These are phyloP conservation scores for Oostethus manadensis DNA, from an alignment of 2,113 vertebrate species.

Conservation along the genomic window DNA sequence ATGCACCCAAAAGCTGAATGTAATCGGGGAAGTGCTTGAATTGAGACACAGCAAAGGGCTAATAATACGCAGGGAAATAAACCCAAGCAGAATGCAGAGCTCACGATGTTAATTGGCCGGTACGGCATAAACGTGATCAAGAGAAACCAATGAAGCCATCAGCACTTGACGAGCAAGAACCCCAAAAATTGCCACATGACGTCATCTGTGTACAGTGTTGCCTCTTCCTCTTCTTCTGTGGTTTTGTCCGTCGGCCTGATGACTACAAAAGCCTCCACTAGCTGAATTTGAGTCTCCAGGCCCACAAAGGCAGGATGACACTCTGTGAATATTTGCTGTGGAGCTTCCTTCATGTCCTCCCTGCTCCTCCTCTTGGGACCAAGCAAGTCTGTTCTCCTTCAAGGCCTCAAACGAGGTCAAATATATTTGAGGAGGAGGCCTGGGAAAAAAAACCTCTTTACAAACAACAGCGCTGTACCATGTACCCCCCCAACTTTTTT, in stretches of 20 bases:
- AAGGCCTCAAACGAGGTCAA: slow-evolving; percentile 57
- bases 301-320: slow-evolving; percentile 21
- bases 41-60: no score
- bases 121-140: no score
- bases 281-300: slow-evolving; percentile 12
- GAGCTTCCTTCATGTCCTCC: slow-evolving; percentile 21
- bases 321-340: slow-evolving; percentile 29
- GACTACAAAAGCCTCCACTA: slow-evolving; percentile 28
- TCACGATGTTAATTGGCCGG: no score
- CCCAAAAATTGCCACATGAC: no score
- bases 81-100: no score
- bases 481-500: not conserved
- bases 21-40: no score
- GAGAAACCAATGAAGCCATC: no score
- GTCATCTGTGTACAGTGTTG: not conserved
- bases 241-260: slow-evolving; percentile 18
- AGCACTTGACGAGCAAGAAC: no score
- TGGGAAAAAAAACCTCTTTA: slow-evolving; percentile 57
- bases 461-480: slow-evolving; percentile 18
- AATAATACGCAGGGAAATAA: no score
- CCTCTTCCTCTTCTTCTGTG: slow-evolving; percentile 3
- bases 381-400: slow-evolving; percentile 45
- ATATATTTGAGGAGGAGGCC: slow-evolving; percentile 61
- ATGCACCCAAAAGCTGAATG: no score
- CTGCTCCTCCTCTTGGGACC: slow-evolving; percentile 47